Base-by-base conservation (phyloP, 2,888 invertebrate genomes). In the Polia nebulosa region DNA sequence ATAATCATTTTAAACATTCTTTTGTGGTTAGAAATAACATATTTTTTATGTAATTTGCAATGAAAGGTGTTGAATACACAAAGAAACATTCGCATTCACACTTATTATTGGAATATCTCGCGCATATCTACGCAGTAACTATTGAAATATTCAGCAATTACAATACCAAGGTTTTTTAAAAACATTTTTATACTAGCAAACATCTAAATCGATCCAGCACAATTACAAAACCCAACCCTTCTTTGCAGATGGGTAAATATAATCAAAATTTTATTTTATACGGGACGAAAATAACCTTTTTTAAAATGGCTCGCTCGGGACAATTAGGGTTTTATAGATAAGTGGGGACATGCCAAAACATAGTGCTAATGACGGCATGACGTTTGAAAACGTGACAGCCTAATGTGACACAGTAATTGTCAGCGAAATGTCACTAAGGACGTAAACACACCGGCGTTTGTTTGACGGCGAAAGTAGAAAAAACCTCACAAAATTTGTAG, bases 361-460 rank as follows among this genome's bases (percentile, higher is more conserved):
- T 60, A 64, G 81, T 80, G 83, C 76, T 78, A 81, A 81, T 81
- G 67, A 82, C 82, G 29, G 84, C 86, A 82, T 86, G 83, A 83
- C 83, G 68, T 71, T 62, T 80, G 72, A 76, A 71, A 80, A 76
- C 62, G 64, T 86, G 88, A 89, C 84, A 84, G 74, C 74, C 80
- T 89, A 89, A 90, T 88, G 84, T 88, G 92, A 90, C 91, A 87
- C 70, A 55, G 69, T 90, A 90, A 91, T 90, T 87, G 87, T 82
- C 55, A 63, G 75, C 63, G 70, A 90, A 90, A 89, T 88, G 87
- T 85, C 87, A 87, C 78, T 81, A 74, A 67, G 72, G 66, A 57
- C 63, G 56, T 59, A 59, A 49, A 51, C 49, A 72, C 56, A 64
- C 44, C 36, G 60, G 44, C 67, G 52, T 39, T 51, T 58, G 53